Base-by-base conservation (phyloP, 2,797 vertebrate species). In the Parauchenoglanis punctatus region DNA sequence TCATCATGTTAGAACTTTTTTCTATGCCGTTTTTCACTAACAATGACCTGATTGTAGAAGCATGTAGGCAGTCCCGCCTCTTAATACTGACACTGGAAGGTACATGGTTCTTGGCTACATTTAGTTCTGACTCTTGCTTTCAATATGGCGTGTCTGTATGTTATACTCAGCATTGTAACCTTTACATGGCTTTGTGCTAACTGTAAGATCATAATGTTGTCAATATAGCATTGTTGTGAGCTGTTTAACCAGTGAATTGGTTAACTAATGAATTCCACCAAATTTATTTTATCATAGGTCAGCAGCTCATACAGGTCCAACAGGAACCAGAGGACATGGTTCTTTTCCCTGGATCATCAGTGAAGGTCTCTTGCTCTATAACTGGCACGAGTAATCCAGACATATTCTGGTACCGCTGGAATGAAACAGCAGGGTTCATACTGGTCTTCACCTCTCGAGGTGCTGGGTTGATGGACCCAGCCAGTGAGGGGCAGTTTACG, bases 361-460 rank as follows among this genome's bases (percentile, higher is more conserved):
- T 89, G 25, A 83, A 72, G 25, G 56, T 90, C 23, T 65, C 65
- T 46, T 92, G 91, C 35, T 83, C 82, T 5, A 63, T 90, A 23
- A 80, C 61, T 5, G 89, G 86, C 13, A 7, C 0, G 11, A 89
- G 46, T 67, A 85, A 44, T 59, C 87, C 91, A 49, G 58, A 90
- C 52, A 59, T 88, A 52, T 90, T 81, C 59, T 90, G 89, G 89
- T 89, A 92, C 72, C 86, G 58, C 23, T 89, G 87, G 86, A 88
- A 86, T 58, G 40, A 78, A 73, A 40, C n/a, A 28, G 15, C 44
- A 35, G 91, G 86, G 25, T 84, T 89, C 17, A 58, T 12, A 28
- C 35, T 77, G 23, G 65, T 86, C 10, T 91, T 89, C 54, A 80
- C 7, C 3, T 90, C 89, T n/a, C 0, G 84, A 5, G 75, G 56